Evolutionary conservation across 2,113 vertebrate species (phyloP), one percentile per base, ranked within the genome.

Genomic region (Trogon surrucura): DNA sequence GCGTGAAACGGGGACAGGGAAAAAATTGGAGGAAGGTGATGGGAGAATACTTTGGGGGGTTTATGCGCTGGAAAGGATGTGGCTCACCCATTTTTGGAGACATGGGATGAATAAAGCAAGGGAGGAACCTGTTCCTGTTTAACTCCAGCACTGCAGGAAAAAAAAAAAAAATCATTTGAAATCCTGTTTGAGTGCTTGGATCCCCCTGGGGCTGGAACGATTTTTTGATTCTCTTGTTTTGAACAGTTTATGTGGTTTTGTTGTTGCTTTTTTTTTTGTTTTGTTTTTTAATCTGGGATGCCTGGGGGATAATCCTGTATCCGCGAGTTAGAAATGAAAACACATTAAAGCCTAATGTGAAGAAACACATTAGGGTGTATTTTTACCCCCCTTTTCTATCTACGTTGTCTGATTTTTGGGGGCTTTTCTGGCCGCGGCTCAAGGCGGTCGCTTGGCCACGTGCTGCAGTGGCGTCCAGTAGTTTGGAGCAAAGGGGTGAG

Each of bases 141-240:
- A 80, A 45, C 64, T 88, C 41, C 48, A 36, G 5, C 65, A 80
- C 54, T 36, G 94, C 62, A 92, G 34, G 6, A 32, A 29, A 72
- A 91, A 87, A 60, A 48, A 65, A 88, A 29, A 56, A 38, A n/a
- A 22, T 85, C 74, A 72, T 88, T 93, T 93, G 70, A 96, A 97
- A 97, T 94, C 91, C 73, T 81, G 32, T 93, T 89, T 95, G 91
- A 97, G 82, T 87, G 83, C 82, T 89, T 6, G 6, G 57, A 57
- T 90, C 54, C 91, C 97, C 91, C 50, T 27, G 15, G 41, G 96
- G 91, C 94, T 51, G 85, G 72, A 92, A 91, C 32, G 51, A 90
- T 95, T 95, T 86, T 48, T 47, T 64, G 88, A 92, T 94, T 78
- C 62, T 88, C 23, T 61, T 62, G 41, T n/a, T 84, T 92, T 91